These are phyloP conservation scores for Amaurobius ferox DNA, from an alignment of 2,888 invertebrate genomes.

Conservation along the genomic window DNA sequence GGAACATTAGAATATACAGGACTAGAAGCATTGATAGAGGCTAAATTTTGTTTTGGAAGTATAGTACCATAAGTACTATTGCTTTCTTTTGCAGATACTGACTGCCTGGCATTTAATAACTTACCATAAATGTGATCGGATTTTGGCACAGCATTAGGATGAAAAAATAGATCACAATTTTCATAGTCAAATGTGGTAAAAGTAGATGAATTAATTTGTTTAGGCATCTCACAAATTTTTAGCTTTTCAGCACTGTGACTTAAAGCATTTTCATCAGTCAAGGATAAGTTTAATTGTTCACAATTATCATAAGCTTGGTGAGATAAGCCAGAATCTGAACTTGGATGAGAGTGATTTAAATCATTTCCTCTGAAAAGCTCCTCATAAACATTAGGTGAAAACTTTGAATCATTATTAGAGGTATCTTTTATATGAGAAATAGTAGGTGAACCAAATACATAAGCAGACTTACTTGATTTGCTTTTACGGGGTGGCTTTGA, in stretches of 20 bases:
- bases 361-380: conserved; percentile 31
- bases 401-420: conserved; percentile 17
- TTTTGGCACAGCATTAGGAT: neutral
- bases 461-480: conserved; percentile 18
- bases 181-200: conserved; percentile 31
- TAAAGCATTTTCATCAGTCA: conserved; percentile 24
- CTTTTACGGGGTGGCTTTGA: conserved; percentile 68
- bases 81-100: neutral
- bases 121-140: conserved; percentile 51
- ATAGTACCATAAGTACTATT: conserved; percentile 38
- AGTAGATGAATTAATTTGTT: conserved; percentile 9
- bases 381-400: conserved; percentile 40
- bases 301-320: neutral
- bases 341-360: neutral
- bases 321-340: neutral
- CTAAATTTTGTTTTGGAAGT: conserved; percentile 5
- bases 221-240: conserved; percentile 2
- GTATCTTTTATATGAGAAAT: neutral
- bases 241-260: conserved; percentile 28
- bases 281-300: neutral
- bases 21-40: conserved; percentile 17
- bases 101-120: conserved; percentile 29
- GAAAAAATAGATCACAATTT: conserved; percentile 36
- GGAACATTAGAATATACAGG: conserved; percentile 54
- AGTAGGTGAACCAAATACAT: neutral